phyloP scores from a whole-genome alignment of 2,113 vertebrate species.

The human (Homo sapiens) region GRCh38 chr11:85749001-85749500 shows the following conservation, averaged over 20 bases:
- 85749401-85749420: not conserved
- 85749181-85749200: not conserved
- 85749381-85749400: not conserved
- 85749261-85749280: not conserved
- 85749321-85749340: constrained; percentile 25
- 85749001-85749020: not conserved
- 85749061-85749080: not conserved
- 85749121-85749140: not conserved
- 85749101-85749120: not conserved
- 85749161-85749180: not conserved
- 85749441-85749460: not conserved
- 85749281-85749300: not conserved
- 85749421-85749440: not conserved
- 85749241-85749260: not conserved
- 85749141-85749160: not conserved
- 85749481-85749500: not conserved
- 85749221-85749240: not conserved
- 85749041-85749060: not conserved
- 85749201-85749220: not conserved
- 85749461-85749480: not conserved
- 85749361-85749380: not conserved
- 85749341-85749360: not conserved
- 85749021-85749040: not conserved
- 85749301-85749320: not conserved
- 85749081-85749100: not conserved